Conservation (phyloP, 2,888 invertebrate species). For the Nebria brevicollis region DNA sequence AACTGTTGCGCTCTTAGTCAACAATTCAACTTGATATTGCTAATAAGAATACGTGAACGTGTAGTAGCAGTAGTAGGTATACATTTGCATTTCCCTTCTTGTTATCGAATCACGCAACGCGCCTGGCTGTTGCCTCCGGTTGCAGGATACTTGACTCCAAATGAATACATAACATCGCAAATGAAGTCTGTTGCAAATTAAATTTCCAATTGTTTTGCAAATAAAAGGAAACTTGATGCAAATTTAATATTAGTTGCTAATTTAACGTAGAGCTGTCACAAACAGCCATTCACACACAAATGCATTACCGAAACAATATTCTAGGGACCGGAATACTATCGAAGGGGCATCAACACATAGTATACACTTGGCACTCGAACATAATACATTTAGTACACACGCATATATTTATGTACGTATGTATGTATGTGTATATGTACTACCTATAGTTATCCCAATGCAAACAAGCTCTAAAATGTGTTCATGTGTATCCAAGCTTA, state of each 20-base stretch:
- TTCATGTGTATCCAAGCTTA: neutral
- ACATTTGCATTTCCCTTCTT: slow-evolving; percentile 11
- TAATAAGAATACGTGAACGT: neutral
- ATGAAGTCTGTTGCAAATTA: slow-evolving; percentile 10
- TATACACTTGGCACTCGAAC: neutral
- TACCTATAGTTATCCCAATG: no score
- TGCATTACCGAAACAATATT: slow-evolving; percentile 34
- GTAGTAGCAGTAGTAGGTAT: neutral
- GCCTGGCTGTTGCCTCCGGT: neutral
- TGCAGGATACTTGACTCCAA: neutral
- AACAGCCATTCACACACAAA: slow-evolving; percentile 16
- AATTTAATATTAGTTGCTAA: slow-evolving; percentile 35
- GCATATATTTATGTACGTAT: no score
- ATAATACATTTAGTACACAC: no score
- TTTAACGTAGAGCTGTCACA: slow-evolving; percentile 21
- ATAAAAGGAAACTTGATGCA: slow-evolving; percentile 2
- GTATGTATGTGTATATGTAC: no score
- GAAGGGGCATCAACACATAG: neutral
- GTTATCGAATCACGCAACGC: slow-evolving; percentile 7
- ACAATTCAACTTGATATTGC: neutral
- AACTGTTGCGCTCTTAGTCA: neutral
- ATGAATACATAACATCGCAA: neutral
- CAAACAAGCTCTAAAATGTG: neutral
- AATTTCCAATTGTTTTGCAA: slow-evolving; percentile 36
- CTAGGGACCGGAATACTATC: slow-evolving; percentile 14